Percentiles rank a stretch among this genome's conserved stretches.
phyloP scores from a whole-genome alignment of 2,113 vertebrate species.

The Pomatostomus ruficeps region DNA sequence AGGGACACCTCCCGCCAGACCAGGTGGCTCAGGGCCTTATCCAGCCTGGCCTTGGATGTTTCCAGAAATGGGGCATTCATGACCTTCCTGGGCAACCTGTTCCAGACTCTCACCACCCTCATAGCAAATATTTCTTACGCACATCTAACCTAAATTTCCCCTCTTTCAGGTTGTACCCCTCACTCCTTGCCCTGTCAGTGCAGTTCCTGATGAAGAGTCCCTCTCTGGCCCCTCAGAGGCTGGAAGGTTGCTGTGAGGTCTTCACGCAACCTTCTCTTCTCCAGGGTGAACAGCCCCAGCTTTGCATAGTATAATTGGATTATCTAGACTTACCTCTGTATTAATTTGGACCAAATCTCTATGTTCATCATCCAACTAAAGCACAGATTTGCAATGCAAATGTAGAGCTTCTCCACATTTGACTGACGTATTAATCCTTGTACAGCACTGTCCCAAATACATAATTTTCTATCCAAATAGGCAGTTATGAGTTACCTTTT shows the following conservation, averaged over 20 bases:
- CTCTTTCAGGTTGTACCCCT: not conserved
- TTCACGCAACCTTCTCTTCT: not conserved
- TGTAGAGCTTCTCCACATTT: not conserved
- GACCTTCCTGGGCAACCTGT: not conserved
- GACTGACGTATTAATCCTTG: not conserved
- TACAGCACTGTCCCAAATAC: not conserved
- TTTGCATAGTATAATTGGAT: accelerated
- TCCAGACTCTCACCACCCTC: not conserved
- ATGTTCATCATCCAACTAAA: not conserved
- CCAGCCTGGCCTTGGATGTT: accelerated
- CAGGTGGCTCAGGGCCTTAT: not conserved
- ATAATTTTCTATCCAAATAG: not conserved
- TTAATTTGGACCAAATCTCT: not conserved
- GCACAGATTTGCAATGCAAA: not conserved
- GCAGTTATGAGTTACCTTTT: not conserved
- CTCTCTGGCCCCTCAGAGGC: not conserved
- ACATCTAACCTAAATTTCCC: no score
- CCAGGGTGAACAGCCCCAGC: accelerated
- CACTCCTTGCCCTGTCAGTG: not conserved
- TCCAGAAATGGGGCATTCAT: not conserved
- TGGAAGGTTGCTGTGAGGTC: not conserved
- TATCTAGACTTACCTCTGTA: not conserved
- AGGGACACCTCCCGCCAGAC: not conserved
- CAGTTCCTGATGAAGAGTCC: no score
- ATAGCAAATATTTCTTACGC: accelerated